Percentiles rank a stretch among this genome's conserved stretches.
Conservation (phyloP, 2,113 vertebrate species). For the Hippocampus barbouri region DNA sequence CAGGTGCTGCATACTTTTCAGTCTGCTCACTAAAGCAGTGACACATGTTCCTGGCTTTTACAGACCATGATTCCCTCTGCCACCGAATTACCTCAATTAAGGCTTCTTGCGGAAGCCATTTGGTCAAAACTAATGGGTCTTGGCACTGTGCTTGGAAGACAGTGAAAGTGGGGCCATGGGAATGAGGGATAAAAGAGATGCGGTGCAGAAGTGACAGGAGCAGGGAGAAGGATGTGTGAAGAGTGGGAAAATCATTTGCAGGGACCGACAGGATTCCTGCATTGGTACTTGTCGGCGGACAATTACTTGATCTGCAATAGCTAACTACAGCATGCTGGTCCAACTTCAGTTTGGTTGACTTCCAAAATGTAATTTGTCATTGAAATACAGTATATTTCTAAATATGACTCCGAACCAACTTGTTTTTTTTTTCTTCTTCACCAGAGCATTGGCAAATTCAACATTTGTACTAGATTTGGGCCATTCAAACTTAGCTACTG, state of each 20-base stretch:
- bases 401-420: background rate
- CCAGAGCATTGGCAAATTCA: background rate
- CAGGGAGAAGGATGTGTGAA: background rate
- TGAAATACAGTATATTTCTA: background rate
- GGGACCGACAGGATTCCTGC: background rate
- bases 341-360: background rate
- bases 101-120: constrained; percentile 71
- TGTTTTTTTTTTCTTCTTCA: background rate
- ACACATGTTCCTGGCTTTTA: constrained; percentile 59
- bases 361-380: background rate
- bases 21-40: constrained; percentile 56
- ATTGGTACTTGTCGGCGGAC: background rate
- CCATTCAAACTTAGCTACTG: background rate
- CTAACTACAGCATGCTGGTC: background rate
- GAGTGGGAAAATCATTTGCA: background rate
- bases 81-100: constrained; percentile 72
- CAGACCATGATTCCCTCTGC: constrained; percentile 52
- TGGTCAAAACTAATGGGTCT: constrained; percentile 64
- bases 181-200: background rate
- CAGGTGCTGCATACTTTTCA: constrained; percentile 61
- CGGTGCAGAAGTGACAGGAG: background rate
- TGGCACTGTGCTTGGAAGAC: constrained; percentile 42
- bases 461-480: background rate
- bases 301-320: background rate
- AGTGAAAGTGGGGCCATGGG: constrained; percentile 9